A percentile compares a stretch with the other conserved stretches of the same genome.
Conservation (phyloP, 2,888 invertebrate species). For the Mantis religiosa region DNA sequence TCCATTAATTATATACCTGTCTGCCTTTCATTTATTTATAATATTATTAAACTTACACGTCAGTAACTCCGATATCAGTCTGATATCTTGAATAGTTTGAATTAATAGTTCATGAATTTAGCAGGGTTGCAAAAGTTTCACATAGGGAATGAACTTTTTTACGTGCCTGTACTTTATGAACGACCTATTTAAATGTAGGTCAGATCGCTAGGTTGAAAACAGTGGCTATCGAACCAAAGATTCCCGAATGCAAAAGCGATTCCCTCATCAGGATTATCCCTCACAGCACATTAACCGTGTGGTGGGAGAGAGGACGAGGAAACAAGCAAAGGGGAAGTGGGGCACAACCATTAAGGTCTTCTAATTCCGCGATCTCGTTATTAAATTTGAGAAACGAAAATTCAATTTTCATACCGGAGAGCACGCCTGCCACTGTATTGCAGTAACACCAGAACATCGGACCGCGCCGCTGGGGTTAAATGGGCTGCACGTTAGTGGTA, state of each 20-base stretch:
- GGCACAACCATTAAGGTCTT: constrained; percentile 4
- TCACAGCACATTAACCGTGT: neutral
- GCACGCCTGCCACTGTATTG: neutral
- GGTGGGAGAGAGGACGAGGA: neutral
- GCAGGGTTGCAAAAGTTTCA: no score
- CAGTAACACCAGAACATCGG: neutral
- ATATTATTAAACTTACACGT: no score
- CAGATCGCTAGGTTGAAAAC: neutral
- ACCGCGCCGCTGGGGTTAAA: neutral
- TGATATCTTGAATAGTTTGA: no score
- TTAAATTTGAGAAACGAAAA: constrained; percentile 14
- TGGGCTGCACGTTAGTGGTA: neutral
- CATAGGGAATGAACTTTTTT: no score
- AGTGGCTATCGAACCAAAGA: no score
- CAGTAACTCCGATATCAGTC: no score
- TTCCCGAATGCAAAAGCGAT: neutral
- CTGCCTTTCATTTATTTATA: no score
- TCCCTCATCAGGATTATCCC: neutral
- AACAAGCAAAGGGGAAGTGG: neutral
- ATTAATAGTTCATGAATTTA: no score
- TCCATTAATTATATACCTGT: no score
- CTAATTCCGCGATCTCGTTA: constrained; percentile 13
- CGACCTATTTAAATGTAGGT: neutral
- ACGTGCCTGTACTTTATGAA: no score
- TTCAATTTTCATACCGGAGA: constrained; percentile 5